A percentile compares a stretch with the other conserved stretches of the same genome.
phyloP scores from a whole-genome alignment of 2,888 invertebrate species.

The Calliscelio sp. region DNA sequence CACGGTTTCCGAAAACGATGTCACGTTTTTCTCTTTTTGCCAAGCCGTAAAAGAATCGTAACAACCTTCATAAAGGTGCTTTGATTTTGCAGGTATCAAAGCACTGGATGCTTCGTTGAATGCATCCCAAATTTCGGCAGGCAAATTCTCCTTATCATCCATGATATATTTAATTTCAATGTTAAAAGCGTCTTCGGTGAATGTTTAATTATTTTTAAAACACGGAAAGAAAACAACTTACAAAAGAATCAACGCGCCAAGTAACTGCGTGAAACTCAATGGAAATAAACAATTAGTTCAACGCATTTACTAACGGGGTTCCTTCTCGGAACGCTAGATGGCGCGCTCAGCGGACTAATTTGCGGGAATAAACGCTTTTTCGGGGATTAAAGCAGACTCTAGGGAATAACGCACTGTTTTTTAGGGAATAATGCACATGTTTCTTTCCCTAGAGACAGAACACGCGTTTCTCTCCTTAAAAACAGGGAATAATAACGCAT shows the following conservation, averaged over 20 bases:
- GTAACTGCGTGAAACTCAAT: neutral
- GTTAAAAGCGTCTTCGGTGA: no score
- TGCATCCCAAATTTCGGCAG: constrained; percentile 8
- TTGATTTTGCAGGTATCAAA: constrained; percentile 37
- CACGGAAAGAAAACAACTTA: no score
- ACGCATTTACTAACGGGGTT: neutral
- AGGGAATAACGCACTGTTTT: no score
- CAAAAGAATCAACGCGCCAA: no score
- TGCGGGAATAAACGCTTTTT: constrained; percentile 18
- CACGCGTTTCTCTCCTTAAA: constrained; percentile 44
- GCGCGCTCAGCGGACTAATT: constrained; percentile 8
- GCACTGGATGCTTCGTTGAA: constrained; percentile 17
- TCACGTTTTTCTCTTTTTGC: constrained; percentile 36
- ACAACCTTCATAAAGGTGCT: constrained; percentile 15
- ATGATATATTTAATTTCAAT: constrained; percentile 12
- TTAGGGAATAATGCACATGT: no score
- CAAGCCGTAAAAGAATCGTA: constrained; percentile 27
- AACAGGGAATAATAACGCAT: constrained; percentile 40
- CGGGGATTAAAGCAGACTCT: constrained; percentile 27
- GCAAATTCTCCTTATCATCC: constrained; percentile 15
- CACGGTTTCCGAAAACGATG: constrained; percentile 10
- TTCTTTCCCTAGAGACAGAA: no score
- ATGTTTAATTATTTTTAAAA: no score
- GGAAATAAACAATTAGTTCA: neutral
- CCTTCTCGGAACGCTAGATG: constrained; percentile 1